Evolutionary conservation across 1,140 invertebrate genomes (phyloP).

Genomic region (Caenorhabditis remanei): DNA sequence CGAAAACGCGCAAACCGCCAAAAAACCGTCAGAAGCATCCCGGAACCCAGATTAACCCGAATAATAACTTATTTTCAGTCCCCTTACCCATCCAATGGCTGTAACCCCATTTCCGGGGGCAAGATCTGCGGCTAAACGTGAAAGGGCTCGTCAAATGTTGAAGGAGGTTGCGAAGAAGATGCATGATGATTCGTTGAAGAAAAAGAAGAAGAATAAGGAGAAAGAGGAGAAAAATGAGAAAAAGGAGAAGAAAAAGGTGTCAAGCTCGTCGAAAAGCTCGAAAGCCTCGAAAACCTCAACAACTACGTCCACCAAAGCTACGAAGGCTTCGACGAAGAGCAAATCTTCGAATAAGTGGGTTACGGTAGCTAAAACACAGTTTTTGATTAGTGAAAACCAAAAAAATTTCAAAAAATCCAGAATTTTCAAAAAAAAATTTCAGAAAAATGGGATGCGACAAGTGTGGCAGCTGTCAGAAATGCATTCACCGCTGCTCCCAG

Average conservation of each 20-base stretch:
- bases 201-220: background rate
- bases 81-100: slow-evolving; percentile 21
- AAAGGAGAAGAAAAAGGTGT: background rate
- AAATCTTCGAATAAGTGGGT: too few species aligned
- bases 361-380: too few species aligned
- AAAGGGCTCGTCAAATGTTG: slow-evolving; percentile 31
- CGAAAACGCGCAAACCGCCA: background rate
- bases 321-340: too few species aligned
- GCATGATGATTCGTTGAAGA: slow-evolving; percentile 40
- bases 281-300: too few species aligned
- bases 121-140: background rate
- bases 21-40: background rate
- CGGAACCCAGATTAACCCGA: too few species aligned
- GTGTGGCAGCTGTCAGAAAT: slow-evolving; percentile 47
- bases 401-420: background rate
- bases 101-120: slow-evolving; percentile 5
- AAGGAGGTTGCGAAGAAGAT: slow-evolving; percentile 18
- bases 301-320: too few species aligned
- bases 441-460: slow-evolving; percentile 46
- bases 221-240: background rate
- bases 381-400: background rate
- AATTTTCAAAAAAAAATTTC: background rate
- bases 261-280: background rate
- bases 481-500: slow-evolving; percentile 13
- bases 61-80: background rate